Evolutionary conservation across 1,140 invertebrate species (phyloP), one percentile per base, ranked within the genome.

Genomic region (Monomorium pharaonis): DNA sequence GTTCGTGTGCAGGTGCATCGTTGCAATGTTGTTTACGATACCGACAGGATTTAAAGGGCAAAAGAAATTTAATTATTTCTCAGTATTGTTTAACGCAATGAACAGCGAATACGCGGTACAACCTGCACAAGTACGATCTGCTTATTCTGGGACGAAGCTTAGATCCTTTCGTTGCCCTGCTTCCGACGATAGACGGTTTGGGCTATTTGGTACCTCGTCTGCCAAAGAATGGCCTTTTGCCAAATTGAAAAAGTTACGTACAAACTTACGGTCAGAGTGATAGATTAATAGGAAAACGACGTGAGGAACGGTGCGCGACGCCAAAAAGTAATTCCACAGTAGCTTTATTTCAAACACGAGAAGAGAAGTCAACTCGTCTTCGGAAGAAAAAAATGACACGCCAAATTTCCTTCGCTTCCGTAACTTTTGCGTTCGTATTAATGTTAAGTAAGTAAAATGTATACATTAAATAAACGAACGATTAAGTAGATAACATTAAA

Each of bases 171-270:
- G 33, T 24, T 37, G 67, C 21, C 14, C 33, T 51, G 18, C 37
- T 81, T 81, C 49, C 44, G 77, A 51, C 67, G 65, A 83, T 58
- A 12, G n/a, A 44, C 47, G 54, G 24, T 74, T n/a, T n/a, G 37
- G 60, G 14, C 60, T 78, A 65, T 78, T 78, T 63, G 44, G 14
- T 77, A 44, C 63, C 65, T 70, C 49, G 65, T 72, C 37, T 83
- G 37, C 9, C 47, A 16, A 56, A 54, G 33, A 27, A 74, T 83
- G 78, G 78, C 78, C 33, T 83, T 44, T n/a, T 83, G 78, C 78
- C 78, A 83, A 83, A 83, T 83, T 83, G 67, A 74, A 83, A 83
- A 81, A 81, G 78, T 81, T 81, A 81, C 67, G 27, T 58, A 58
- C 37, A 44, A 74, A 83, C 78, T 74, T 72, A 83, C 54, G 78